These are phyloP conservation scores for Ginglymostoma cirratum DNA, from an alignment of 2,113 vertebrate genomes.

Conservation along the genomic window DNA sequence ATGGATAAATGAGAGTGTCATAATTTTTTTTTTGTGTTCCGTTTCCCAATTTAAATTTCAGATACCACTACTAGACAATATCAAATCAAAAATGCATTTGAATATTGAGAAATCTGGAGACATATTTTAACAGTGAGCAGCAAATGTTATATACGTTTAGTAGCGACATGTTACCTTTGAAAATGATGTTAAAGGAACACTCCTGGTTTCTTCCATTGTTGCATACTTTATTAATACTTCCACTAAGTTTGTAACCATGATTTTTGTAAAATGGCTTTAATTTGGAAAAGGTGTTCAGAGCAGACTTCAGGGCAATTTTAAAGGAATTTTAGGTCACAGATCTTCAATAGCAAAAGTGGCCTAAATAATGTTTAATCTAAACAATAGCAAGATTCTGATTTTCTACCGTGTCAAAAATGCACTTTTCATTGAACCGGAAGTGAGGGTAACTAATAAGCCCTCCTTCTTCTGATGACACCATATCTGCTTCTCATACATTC, in stretches of 20 bases:
- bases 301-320: slow-evolving; percentile 2
- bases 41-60: slow-evolving; percentile 1
- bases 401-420: slow-evolving; percentile 6
- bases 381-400: background rate
- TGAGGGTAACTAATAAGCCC: slow-evolving; percentile 27
- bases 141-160: background rate
- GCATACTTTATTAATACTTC: slow-evolving; percentile 27
- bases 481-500: background rate
- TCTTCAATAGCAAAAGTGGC: background rate
- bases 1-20: background rate
- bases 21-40: no score
- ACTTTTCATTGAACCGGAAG: slow-evolving; percentile 17
- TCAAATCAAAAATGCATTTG: background rate
- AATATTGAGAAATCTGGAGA: slow-evolving; percentile 13
- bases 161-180: background rate
- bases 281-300: slow-evolving; percentile 7
- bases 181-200: background rate
- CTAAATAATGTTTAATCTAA: slow-evolving; percentile 10
- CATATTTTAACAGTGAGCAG: background rate
- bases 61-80: background rate
- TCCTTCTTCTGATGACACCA: background rate
- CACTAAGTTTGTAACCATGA: background rate
- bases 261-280: background rate
- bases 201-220: background rate
- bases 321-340: background rate